phyloP scores from a whole-genome alignment of 2,113 vertebrate genomes.

The Lasiurus borealis region DNA sequence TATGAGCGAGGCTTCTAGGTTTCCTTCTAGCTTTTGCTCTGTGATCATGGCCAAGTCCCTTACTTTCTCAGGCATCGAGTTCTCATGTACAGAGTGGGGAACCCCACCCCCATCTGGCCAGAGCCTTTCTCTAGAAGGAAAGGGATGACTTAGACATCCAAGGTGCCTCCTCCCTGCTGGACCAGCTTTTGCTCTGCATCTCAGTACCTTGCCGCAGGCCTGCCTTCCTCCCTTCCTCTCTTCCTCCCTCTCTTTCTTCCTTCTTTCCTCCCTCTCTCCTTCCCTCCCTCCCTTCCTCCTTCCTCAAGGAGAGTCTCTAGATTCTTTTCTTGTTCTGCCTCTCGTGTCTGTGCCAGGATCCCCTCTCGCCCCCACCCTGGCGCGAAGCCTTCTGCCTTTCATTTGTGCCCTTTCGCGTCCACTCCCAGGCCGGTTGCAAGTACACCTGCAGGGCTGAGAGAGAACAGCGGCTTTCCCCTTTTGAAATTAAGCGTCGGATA shows the following conservation, averaged over 20 bases:
- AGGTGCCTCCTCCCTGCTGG: neutral
- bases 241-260: neutral
- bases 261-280: no score
- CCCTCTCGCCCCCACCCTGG: neutral
- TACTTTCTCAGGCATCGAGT: neutral
- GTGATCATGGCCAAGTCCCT: neutral
- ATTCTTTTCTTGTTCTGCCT: constrained; percentile 71
- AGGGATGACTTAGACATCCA: neutral
- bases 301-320: neutral
- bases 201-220: neutral
- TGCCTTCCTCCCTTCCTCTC: neutral
- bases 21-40: neutral
- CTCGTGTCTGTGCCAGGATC: neutral
- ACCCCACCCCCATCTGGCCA: rapidly evolving
- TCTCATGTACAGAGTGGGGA: neutral
- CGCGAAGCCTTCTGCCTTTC: constrained; percentile 77
- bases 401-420: constrained; percentile 81
- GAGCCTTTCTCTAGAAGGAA: neutral
- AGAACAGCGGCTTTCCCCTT: constrained; percentile 59
- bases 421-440: constrained; percentile 68
- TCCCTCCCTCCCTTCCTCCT: neutral
- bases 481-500: constrained; percentile 78
- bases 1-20: neutral
- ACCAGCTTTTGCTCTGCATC: neutral
- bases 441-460: constrained; percentile 64